These are phyloP conservation scores for Thrips palmi DNA, from an alignment of 1,140 invertebrate genomes.

Conservation along the genomic window DNA sequence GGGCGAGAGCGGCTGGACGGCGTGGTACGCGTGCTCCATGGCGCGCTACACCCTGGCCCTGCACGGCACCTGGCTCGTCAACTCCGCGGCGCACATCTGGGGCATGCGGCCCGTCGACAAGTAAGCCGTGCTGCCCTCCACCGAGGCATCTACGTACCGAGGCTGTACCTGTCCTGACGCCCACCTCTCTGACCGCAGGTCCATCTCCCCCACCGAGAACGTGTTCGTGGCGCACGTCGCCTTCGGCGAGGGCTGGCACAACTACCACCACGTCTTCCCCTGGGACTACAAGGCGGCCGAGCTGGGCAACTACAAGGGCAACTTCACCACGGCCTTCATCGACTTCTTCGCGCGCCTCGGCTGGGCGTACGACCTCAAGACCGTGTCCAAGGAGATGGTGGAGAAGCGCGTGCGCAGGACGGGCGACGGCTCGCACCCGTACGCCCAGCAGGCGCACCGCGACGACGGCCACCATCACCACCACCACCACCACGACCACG, in stretches of 20 bases:
- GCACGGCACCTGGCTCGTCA: conserved; percentile 74
- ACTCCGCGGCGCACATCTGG: conserved; percentile 67
- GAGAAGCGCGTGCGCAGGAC: conserved; percentile 32
- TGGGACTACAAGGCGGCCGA: conserved; percentile 60
- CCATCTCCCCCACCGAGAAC: conserved; percentile 39
- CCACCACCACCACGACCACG: neutral
- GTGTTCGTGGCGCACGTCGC: conserved; percentile 18
- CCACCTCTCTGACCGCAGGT: conserved; percentile 19
- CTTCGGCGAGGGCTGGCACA: conserved; percentile 64
- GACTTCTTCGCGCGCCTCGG: conserved; percentile 35
- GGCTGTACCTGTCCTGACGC: neutral
- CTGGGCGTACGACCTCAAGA: conserved; percentile 41
- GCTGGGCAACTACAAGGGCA: conserved; percentile 27
- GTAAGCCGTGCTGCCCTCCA: conserved; percentile 13
- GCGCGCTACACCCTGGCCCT: conserved; percentile 48
- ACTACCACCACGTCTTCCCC: conserved; percentile 84
- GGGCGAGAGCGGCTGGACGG: conserved; percentile 35
- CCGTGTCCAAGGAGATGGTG: conserved; percentile 31
- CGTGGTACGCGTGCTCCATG: conserved; percentile 35
- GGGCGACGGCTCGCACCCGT: conserved; percentile 34
- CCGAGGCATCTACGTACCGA: neutral
- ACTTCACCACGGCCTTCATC: conserved; percentile 29
- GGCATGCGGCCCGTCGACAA: conserved; percentile 31
- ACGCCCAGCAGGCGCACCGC: conserved; percentile 12
- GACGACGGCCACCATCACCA: conserved; percentile 18